A percentile compares a stretch with the other conserved stretches of the same genome.
Evolutionary conservation across 92 coral and sea anemone species (phyloP).

Genomic region (Epizoanthus scotinus): DNA sequence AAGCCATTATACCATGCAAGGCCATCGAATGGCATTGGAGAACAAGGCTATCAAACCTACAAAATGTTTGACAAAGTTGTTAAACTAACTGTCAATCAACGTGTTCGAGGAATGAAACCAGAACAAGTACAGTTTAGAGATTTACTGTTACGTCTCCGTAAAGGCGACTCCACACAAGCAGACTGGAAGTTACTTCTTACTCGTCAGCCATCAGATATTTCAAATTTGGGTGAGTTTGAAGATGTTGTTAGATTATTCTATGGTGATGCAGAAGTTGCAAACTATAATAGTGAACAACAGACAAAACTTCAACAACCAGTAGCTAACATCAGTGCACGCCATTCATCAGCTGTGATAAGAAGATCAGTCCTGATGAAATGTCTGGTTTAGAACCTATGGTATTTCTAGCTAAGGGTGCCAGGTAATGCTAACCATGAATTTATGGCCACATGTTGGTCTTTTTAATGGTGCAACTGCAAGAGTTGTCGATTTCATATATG

Average conservation of each 20-base stretch:
- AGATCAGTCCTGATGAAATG: constrained; percentile 41
- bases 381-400: constrained; percentile 46
- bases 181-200: too few species aligned
- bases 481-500: constrained; percentile 46
- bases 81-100: too few species aligned
- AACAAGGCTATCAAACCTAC: constrained; percentile 33
- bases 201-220: too few species aligned
- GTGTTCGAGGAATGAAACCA: constrained; percentile 11
- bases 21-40: constrained; percentile 33
- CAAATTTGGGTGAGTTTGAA: constrained; percentile 33
- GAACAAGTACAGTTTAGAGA: too few species aligned
- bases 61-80: too few species aligned
- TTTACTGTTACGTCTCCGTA: constrained; percentile 38
- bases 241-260: constrained; percentile 29
- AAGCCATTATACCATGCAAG: constrained; percentile 25
- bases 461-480: too few species aligned
- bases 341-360: constrained; percentile 48
- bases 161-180: constrained; percentile 36
- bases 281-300: too few species aligned
- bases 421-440: too few species aligned
- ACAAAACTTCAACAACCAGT: constrained; percentile 35
- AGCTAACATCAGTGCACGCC: constrained; percentile 32
- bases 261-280: constrained; percentile 37
- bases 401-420: constrained; percentile 47
- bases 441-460: too few species aligned